These are phyloP conservation scores for Myripristis jacobus DNA, from an alignment of 2,797 vertebrate species.

Conservation along the genomic window DNA sequence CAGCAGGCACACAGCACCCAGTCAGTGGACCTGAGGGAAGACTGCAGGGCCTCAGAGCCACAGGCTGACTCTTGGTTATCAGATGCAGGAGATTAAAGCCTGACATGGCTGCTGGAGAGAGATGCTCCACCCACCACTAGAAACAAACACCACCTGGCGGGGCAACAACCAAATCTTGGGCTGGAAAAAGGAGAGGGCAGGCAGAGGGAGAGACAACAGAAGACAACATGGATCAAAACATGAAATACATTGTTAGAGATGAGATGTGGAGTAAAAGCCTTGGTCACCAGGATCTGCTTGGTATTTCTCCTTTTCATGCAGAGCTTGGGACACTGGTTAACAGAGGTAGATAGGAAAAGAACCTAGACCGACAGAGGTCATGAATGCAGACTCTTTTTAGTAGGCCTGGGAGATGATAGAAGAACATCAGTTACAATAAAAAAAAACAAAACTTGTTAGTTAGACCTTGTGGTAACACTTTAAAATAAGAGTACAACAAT, in stretches of 20 bases:
- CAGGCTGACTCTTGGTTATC: conserved; percentile 98
- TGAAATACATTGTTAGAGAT: conserved; percentile 55
- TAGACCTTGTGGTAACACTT: no score
- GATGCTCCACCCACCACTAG: conserved; percentile 58
- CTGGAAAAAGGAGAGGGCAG: conserved; percentile 82
- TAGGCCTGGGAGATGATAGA: no score
- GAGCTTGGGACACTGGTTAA: conserved; percentile 25
- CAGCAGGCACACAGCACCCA: conserved; percentile 76
- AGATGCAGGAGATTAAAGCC: conserved; percentile 99
- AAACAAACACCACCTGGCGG: conserved; percentile 62
- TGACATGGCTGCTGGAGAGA: conserved; percentile 91
- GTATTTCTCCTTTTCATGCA: conserved; percentile 18
- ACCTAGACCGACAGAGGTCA: not conserved
- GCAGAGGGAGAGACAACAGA: conserved; percentile 85
- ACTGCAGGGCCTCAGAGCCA: conserved; percentile 94
- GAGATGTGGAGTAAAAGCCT: not conserved
- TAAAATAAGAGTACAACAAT: no score
- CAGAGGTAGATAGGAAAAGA: not conserved
- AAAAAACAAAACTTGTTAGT: no score
- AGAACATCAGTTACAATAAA: no score
- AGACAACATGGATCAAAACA: conserved; percentile 84
- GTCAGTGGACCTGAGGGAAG: conserved; percentile 94
- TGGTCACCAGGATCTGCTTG: not conserved
- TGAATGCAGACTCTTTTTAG: not conserved
- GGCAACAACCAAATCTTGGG: conserved; percentile 54